Conservation (phyloP, 2,888 invertebrate species). For the Nasonia oneida region DNA sequence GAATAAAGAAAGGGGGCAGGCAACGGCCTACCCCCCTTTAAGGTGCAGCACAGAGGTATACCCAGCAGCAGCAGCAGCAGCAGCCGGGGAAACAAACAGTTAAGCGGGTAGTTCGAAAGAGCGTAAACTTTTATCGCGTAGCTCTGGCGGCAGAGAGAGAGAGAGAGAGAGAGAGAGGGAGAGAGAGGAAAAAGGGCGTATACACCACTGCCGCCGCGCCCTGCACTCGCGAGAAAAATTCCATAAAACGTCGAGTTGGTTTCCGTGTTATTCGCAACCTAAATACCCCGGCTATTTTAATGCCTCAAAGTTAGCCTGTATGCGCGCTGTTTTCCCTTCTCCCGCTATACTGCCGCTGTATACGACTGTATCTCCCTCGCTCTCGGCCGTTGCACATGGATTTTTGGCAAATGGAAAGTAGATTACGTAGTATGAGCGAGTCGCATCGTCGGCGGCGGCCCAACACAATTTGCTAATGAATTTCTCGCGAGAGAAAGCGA, state of each 20-base stretch:
- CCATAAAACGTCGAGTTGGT: constrained; percentile 46
- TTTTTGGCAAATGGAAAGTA: constrained; percentile 10
- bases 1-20: constrained; percentile 37
- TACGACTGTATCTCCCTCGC: too few relatives aligned
- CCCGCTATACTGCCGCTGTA: too few relatives aligned
- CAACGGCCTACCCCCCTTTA: neutral
- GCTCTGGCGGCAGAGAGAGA: constrained; percentile 34
- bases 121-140: constrained; percentile 63
- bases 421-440: neutral
- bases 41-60: neutral
- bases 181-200: neutral
- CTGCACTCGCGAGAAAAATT: constrained; percentile 47
- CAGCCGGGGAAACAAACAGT: constrained; percentile 60
- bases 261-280: constrained; percentile 23
- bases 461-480: constrained; percentile 27
- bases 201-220: neutral
- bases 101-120: constrained; percentile 61
- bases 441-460: neutral
- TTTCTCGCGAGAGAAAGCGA: neutral
- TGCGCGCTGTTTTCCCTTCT: neutral
- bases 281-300: constrained; percentile 35
- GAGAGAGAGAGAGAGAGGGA: neutral
- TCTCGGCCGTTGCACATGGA: neutral
- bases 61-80: neutral
- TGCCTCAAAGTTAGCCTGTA: constrained; percentile 20